These are phyloP conservation scores for Oncorhynchus clarkii DNA, from an alignment of 2,113 vertebrate species.

Conservation along the genomic window DNA sequence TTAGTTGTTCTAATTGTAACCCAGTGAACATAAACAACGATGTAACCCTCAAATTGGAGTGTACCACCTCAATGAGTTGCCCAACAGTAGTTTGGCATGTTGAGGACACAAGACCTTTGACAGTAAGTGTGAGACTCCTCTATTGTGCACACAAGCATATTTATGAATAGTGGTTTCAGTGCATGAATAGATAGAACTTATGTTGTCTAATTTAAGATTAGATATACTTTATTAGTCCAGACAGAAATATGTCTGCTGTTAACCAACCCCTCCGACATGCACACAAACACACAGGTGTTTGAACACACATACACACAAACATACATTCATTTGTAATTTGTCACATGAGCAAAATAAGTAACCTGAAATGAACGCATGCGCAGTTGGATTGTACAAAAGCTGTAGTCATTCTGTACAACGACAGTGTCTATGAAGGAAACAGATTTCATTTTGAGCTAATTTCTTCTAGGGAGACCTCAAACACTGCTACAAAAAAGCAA, in stretches of 20 bases:
- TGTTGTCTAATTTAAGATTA: neutral
- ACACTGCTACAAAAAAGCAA: slow-evolving; percentile 46
- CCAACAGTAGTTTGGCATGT: slow-evolving; percentile 54
- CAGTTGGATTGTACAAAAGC: neutral
- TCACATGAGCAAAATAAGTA: neutral
- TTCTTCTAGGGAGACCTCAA: slow-evolving; percentile 42
- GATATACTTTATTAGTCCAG: neutral
- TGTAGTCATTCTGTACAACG: neutral
- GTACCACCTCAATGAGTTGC: slow-evolving; percentile 34
- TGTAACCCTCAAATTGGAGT: slow-evolving; percentile 40
- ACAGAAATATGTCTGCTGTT: neutral
- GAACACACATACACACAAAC: neutral
- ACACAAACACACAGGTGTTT: too few species aligned
- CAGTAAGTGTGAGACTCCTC: slow-evolving; percentile 43
- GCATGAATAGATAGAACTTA: neutral
- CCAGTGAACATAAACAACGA: neutral
- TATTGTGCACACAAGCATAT: neutral
- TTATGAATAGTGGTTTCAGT: neutral
- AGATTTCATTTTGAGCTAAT: neutral
- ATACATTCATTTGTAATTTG: neutral
- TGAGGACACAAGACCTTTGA: slow-evolving; percentile 15
- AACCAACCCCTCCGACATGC: neutral
- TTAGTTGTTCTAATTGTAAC: slow-evolving; percentile 44
- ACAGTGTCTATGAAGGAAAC: neutral
- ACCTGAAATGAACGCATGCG: neutral